Evolutionary conservation across 2,888 invertebrate species (phyloP), one percentile per base, ranked within the genome.

Genomic region (Hypercompe scribonia): DNA sequence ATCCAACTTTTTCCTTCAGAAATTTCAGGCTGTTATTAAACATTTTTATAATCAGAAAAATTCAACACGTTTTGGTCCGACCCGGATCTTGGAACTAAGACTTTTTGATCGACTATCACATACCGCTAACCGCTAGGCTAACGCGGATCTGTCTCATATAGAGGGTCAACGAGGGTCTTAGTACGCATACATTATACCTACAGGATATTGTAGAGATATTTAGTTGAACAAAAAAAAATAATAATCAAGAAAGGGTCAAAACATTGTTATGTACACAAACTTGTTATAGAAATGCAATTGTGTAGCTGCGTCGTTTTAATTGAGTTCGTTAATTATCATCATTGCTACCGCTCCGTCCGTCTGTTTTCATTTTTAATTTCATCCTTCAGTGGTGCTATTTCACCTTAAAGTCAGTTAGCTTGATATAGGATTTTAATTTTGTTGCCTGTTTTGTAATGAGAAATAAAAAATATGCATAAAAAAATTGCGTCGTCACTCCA

Each of bases 321-420:
- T 86, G 86, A 80, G 81, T 82, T 74, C 77, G 75, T 81, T 86
- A 84, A 86, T 86, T 86, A 86, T 78, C 75, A 71, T 73, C 78
- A 73, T 71, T 75, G 72, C 75, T 36, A 34, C 78, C 73, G 75
- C 61, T 18, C 77, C 73, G 28, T 73, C 34, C 21, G 67, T 34
- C 31, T 69, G 71, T 67, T 81, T 81, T 80, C 68, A 72, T 77
- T 76, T 66, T 73, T 72, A 61, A 70, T 74, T 79, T 66, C 65
- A 73, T 70, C 50, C 28, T 65, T 68, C 70, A 65, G 13, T 46
- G 18, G 65, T 65, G 64, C 46, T 46, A 65, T 61, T 68, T 78
- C 74, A 65, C 15, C 42, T 33, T 58, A 15, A 61, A 31, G 31
- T 0, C 15, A 61, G 18, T 15, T 61, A 39, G 65, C 33, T 58